These are phyloP conservation scores for Monochamus saltuarius DNA, from an alignment of 1,140 invertebrate genomes.

Conservation along the genomic window DNA sequence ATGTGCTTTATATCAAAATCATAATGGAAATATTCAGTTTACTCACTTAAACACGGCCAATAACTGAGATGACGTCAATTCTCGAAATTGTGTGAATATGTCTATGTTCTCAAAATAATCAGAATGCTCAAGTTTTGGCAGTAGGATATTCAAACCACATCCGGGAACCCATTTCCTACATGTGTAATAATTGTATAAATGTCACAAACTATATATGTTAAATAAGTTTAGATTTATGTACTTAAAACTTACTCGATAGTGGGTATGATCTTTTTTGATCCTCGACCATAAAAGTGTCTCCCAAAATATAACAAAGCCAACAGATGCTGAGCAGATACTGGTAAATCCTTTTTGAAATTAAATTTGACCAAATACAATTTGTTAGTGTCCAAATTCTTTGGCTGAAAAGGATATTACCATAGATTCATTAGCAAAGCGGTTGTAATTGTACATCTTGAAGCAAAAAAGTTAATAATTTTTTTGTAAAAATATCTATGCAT, in stretches of 20 bases:
- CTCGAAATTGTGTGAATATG: constrained; percentile 44
- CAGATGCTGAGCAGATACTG: constrained; percentile 27
- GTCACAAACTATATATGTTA: no score
- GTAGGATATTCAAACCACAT: constrained; percentile 36
- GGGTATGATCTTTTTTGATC: constrained; percentile 27
- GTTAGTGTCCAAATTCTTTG: constrained; percentile 24
- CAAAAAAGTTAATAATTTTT: no score
- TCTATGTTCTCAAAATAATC: constrained; percentile 39
- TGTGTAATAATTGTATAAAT: no score
- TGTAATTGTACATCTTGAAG: no score
- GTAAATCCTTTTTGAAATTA: constrained; percentile 37
- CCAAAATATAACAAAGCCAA: constrained; percentile 40
- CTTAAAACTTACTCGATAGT: constrained; percentile 28
- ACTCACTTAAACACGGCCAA: constrained; percentile 42
- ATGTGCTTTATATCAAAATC: constrained; percentile 3
- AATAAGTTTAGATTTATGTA: no score
- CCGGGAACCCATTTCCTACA: constrained; percentile 43
- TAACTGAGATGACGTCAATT: constrained; percentile 42
- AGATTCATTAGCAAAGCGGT: no score
- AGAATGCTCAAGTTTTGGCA: constrained; percentile 34
- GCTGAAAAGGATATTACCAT: constrained; percentile 15
- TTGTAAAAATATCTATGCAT: no score
- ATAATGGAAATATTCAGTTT: background rate
- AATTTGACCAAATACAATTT: constrained; percentile 40
- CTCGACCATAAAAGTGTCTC: constrained; percentile 35